These are phyloP conservation scores for Incurvaria masculella DNA, from an alignment of 2,888 invertebrate genomes.

Conservation along the genomic window DNA sequence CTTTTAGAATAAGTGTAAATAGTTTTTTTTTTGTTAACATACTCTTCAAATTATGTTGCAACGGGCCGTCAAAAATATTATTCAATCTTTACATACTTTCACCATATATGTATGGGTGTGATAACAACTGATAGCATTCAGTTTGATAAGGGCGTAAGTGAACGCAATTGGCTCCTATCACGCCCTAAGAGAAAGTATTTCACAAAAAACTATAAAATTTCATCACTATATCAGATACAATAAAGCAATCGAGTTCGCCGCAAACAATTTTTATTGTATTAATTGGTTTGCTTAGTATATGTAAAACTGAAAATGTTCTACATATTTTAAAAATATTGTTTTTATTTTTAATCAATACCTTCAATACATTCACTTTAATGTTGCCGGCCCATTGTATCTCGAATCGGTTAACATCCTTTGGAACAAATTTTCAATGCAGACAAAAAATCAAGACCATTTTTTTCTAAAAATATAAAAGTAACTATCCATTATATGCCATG, in stretches of 20 bases:
- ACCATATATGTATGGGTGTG: not conserved
- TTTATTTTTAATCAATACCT: no score
- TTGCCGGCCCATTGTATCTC: no score
- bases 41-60: not conserved
- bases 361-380: no score
- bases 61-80: not conserved
- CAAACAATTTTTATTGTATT: slow-evolving; percentile 17
- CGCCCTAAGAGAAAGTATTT: not conserved
- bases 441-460: no score
- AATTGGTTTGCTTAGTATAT: not conserved
- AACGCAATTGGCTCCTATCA: not conserved
- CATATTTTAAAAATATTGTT: slow-evolving; percentile 1
- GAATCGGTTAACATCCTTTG: no score
- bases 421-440: no score
- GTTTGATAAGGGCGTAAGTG: not conserved
- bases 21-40: not conserved
- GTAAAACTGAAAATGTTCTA: not conserved
- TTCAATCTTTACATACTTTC: not conserved
- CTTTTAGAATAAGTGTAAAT: not conserved
- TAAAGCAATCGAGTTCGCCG: slow-evolving; percentile 16
- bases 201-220: not conserved
- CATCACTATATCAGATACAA: slow-evolving; percentile 9
- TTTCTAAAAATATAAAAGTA: no score
- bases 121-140: not conserved
- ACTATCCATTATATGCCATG: no score